These are phyloP conservation scores for Poecilobothrus nobilitatus DNA, from an alignment of 2,888 invertebrate species.

Conservation along the genomic window DNA sequence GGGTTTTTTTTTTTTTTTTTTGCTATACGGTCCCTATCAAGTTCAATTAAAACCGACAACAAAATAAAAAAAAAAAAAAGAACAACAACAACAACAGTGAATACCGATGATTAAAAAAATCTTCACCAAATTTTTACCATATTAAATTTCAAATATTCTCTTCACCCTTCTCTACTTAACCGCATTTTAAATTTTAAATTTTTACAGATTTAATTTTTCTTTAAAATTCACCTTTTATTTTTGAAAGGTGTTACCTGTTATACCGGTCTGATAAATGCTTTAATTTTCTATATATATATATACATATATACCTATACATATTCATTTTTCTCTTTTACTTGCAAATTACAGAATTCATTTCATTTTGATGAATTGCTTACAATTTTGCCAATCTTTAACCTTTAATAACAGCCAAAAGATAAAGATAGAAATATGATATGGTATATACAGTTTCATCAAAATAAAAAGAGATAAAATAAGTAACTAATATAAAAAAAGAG, in stretches of 20 bases:
- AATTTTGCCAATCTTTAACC: neutral
- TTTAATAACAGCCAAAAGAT: too few relatives aligned
- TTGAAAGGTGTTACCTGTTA: conserved; percentile 4
- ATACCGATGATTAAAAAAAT: too few relatives aligned
- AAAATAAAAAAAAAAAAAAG: too few relatives aligned
- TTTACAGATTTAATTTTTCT: too few relatives aligned
- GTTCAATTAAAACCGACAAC: too few relatives aligned
- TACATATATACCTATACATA: neutral
- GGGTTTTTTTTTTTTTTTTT: neutral
- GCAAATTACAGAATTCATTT: neutral
- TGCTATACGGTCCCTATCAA: neutral
- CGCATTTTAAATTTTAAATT: too few relatives aligned
- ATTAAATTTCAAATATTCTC: too few relatives aligned
- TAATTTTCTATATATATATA: neutral
- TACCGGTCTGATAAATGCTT: conserved; percentile 1
- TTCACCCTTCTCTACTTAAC: too few relatives aligned
- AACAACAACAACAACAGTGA: too few relatives aligned
- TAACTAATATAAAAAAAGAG: neutral
- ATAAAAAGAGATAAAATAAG: neutral
- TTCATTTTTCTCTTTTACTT: neutral
- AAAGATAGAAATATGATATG: too few relatives aligned
- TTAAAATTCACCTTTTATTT: neutral
- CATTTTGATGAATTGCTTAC: neutral
- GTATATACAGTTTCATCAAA: neutral
- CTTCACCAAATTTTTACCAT: too few relatives aligned